Evolutionary conservation across 2,113 vertebrate genomes (phyloP).

Genomic region (Lipophrys pholis): DNA sequence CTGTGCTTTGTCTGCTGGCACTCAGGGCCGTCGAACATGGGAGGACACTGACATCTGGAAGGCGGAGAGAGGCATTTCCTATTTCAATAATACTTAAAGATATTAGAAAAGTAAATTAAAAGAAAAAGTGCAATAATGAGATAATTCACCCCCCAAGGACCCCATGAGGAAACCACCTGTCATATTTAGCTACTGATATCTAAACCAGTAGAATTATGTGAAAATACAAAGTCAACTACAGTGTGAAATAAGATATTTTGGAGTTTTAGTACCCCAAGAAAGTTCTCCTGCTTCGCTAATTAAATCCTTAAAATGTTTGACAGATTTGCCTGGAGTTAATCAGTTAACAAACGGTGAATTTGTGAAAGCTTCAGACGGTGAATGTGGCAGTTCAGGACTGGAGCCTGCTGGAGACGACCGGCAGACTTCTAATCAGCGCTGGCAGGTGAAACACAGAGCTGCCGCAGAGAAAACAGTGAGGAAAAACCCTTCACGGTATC

Average conservation of each 20-base stretch:
- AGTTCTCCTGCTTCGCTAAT: conserved; percentile 4
- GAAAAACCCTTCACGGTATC: not conserved
- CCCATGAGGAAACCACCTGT: not conserved
- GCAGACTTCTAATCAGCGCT: not conserved
- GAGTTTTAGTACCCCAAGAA: not conserved
- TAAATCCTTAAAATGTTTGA: conserved; percentile 22
- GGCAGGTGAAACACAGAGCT: conserved; percentile 16
- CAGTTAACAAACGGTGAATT: conserved; percentile 10
- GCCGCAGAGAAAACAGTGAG: conserved; percentile 1
- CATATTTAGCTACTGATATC: conserved; percentile 17
- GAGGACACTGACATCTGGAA: conserved; percentile 86
- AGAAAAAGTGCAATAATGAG: no score
- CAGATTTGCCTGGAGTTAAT: conserved; percentile 23
- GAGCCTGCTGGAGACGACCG: not conserved
- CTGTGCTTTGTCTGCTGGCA: conserved; percentile 91
- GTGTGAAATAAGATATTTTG: not conserved
- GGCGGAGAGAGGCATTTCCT: not conserved
- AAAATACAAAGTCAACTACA: conserved; percentile 18
- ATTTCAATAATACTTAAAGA: no score
- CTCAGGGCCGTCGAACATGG: conserved; percentile 88
- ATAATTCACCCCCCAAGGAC: no score
- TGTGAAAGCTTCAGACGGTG: conserved; percentile 10
- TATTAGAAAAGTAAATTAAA: no score
- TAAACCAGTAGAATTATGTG: conserved; percentile 23
- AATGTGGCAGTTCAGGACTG: not conserved